Evolutionary conservation across 2,888 invertebrate species (phyloP), one percentile per base, ranked within the genome.

Genomic region (Conomelus anceps): DNA sequence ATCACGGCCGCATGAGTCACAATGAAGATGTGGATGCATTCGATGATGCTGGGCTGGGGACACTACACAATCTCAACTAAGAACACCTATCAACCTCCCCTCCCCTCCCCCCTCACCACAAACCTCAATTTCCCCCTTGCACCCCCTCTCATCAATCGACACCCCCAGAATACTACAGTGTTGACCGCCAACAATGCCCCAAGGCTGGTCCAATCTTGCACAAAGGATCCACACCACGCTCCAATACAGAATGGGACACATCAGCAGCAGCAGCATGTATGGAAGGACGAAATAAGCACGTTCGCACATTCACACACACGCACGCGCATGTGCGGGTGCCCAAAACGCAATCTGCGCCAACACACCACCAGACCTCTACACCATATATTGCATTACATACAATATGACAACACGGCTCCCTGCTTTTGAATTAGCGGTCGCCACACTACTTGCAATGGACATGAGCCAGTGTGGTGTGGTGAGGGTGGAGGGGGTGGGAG

Each of bases 281-380:
- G 34, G 34, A 9, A 17, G 4, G 34, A 34, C 34, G 13, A 34
- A 34, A 34, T 34, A 34, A 34, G 34, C 88, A 41, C 88, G 22
- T 63, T 29, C 87, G n/a, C 87, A 87, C 87, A 87, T 34, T 29
- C 26, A 88, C 88, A 22, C 84, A 20, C 88, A 23, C 88, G 20
- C 88, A 7, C 84, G 23, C 88, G 22, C 88, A 88, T n/a, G 24
- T 24, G 24, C 23, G 24, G 23, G 20, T 24, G 23, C 23, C 20
- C 23, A 86, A 6, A 86, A 85, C 13, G 85, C 88, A 87, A 34
- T 90, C 90, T 89, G 90, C 92, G 88, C 91, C 90, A 91, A 34
- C 34, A 13, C 34, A 34, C 13, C 11, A 34, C 34, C 34, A 13
- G 1, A 34, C 13, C 11, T 34, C 17, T 34, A 34, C 17, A 34